These are phyloP conservation scores for Cynocephalus volans DNA, from an alignment of 2,113 vertebrate genomes.

Conservation along the genomic window DNA sequence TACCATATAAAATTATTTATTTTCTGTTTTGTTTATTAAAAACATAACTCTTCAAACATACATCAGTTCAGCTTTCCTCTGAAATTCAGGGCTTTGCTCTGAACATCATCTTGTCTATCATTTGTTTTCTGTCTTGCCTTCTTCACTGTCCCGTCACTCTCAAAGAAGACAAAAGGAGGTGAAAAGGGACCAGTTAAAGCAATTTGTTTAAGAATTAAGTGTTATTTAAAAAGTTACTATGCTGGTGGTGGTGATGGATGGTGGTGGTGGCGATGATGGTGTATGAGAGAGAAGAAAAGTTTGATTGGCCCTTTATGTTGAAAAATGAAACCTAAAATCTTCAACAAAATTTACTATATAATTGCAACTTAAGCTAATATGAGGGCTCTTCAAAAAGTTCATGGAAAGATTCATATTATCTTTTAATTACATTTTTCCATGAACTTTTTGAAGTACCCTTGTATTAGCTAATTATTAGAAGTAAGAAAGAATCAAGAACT, in stretches of 20 bases:
- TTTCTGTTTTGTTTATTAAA: constrained; percentile 51
- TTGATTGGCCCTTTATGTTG: constrained; percentile 4
- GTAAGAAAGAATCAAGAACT: not conserved
- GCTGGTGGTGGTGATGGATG: not conserved
- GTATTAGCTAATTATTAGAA: not conserved
- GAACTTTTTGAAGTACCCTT: no score
- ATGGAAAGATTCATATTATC: no score
- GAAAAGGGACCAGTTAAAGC: not conserved
- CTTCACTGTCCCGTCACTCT: not conserved
- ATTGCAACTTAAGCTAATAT: no score
- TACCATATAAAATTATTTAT: not conserved
- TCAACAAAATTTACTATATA: not conserved
- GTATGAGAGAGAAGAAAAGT: not conserved
- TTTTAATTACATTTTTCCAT: no score
- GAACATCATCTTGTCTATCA: constrained; percentile 28
- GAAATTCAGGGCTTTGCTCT: not conserved
- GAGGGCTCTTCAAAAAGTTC: no score
- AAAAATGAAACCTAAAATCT: constrained; percentile 35
- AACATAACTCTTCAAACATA: not conserved
- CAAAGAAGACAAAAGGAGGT: not conserved
- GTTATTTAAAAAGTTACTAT: not conserved
- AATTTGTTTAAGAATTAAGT: not conserved
- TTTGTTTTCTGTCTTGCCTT: not conserved
- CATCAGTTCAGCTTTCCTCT: not conserved
- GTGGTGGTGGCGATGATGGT: not conserved